These are phyloP conservation scores for Muscicapa comitata DNA, from an alignment of 2,797 vertebrate genomes.

Conservation along the genomic window DNA sequence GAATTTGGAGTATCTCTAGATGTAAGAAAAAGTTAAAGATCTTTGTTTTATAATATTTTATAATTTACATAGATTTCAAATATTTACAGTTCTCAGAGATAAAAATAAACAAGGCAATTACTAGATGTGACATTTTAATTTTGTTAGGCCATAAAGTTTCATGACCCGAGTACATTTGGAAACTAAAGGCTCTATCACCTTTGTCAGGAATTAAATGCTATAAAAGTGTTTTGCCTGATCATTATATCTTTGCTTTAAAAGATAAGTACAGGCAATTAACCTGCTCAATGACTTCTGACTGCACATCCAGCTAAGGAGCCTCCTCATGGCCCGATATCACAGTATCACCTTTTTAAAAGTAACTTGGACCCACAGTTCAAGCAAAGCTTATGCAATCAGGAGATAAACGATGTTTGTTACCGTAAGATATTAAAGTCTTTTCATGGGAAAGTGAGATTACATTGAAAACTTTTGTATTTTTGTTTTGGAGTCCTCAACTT, in stretches of 20 bases:
- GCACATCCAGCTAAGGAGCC: background rate
- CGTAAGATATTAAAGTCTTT: background rate
- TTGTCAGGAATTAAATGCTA: slow-evolving; percentile 27
- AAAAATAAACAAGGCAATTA: slow-evolving; percentile 23
- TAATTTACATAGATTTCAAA: background rate
- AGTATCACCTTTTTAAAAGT: background rate
- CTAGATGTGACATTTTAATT: background rate
- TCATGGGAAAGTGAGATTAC: background rate
- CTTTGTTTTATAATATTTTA: background rate
- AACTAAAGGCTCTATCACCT: background rate
- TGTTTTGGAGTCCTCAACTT: background rate
- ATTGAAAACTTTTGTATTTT: background rate
- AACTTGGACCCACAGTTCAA: background rate
- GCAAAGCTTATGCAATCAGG: background rate
- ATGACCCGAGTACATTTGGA: background rate
- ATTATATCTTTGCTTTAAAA: slow-evolving; percentile 29
- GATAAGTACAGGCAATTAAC: slow-evolving; percentile 56
- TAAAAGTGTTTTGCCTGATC: slow-evolving; percentile 18
- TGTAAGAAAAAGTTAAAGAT: background rate
- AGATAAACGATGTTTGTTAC: background rate
- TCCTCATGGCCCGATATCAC: background rate
- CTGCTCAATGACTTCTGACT: slow-evolving; percentile 30
- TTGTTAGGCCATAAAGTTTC: background rate
- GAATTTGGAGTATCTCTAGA: background rate
- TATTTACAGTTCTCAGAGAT: background rate